Percentiles rank a stretch among this genome's conserved stretches.
Conservation (phyloP, 2,888 invertebrate species). For the Orchesella flavescens region DNA sequence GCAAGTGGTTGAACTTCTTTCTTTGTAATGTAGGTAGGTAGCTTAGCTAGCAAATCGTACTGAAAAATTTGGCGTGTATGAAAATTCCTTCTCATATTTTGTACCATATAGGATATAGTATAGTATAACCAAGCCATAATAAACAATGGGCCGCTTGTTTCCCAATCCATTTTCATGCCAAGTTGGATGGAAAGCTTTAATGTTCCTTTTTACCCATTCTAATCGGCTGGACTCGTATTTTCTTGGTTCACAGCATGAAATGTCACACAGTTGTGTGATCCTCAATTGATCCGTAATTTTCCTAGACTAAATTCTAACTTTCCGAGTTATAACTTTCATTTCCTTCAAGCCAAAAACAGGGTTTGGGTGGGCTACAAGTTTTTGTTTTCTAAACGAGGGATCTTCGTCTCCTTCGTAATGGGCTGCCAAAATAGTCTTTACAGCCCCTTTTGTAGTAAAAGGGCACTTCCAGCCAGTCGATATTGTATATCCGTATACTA, state of each 20-base stretch:
- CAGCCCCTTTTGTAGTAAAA: constrained; percentile 30
- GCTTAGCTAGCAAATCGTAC: no score
- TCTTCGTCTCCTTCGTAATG: constrained; percentile 36
- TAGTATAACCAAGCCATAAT: no score
- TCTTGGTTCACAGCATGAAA: constrained; percentile 1
- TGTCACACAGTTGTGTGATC: constrained; percentile 44
- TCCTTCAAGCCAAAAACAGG: constrained; percentile 21
- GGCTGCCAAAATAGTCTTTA: constrained; percentile 15
- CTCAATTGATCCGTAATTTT: constrained; percentile 52
- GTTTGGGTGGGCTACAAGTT: constrained; percentile 12
- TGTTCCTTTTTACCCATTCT: neutral
- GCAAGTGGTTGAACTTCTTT: no score
- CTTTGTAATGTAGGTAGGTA: no score
- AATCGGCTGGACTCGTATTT: neutral
- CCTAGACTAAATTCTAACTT: constrained; percentile 15
- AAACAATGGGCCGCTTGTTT: no score
- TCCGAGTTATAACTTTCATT: constrained; percentile 29
- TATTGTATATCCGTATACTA: neutral
- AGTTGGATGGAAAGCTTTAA: neutral
- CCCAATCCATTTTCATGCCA: neutral
- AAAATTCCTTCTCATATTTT: no score
- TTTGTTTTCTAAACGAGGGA: constrained; percentile 18
- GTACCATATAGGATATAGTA: no score
- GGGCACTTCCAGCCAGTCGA: constrained; percentile 14
- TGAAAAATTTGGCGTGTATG: no score